Evolutionary conservation across 2,113 vertebrate species (phyloP), one percentile per base, ranked within the genome.

Genomic region (Corythaixoides concolor): DNA sequence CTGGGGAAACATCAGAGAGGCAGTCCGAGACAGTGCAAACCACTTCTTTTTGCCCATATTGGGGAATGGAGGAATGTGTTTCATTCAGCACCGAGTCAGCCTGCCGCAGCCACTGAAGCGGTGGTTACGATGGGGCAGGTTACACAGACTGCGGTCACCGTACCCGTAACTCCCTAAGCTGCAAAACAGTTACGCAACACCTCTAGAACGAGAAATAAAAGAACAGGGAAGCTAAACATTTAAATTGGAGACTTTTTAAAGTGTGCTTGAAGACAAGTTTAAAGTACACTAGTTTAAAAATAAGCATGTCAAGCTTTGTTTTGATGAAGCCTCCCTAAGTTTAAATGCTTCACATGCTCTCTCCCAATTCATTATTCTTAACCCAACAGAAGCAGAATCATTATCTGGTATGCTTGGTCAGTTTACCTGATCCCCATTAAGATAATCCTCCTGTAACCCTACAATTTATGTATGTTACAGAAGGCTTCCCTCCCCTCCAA

Each of bases 221-320:
- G 17, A 87, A 70, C 20, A 58, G 73, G 53, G 58, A 86, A 95
- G 56, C 35, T 63, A n/a, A 52, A 63, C 45, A 39, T 28, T 79
- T 35, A 47, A 93, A 92, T 3, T 17, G 6, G 3, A 78, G 21
- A 15, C 2, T 27, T 68, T 90, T 28, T 8, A 4, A 91, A 68
- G 15, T 0, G 0, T 19, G 49, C 52, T 41, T 49, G 5, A 85
- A 89, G 63, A 53, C 12, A 81, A 72, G 37, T 50, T 81, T 62
- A 2, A 90, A 83, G 37, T 15, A 68, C 13, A 14, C 15, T 13
- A 6, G 5, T 74, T 50, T 76, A 89, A 85, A 94, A 88, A 70
- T 20, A 35, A 0, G 0, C 17, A 8, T 0, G 0, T 37, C 64
- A 63, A 72, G 15, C 24, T 72, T 50, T 72, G 73, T 58, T 89